These are phyloP conservation scores for Mastomys natalensis DNA, from an alignment of 2,113 vertebrate genomes.

Conservation along the genomic window DNA sequence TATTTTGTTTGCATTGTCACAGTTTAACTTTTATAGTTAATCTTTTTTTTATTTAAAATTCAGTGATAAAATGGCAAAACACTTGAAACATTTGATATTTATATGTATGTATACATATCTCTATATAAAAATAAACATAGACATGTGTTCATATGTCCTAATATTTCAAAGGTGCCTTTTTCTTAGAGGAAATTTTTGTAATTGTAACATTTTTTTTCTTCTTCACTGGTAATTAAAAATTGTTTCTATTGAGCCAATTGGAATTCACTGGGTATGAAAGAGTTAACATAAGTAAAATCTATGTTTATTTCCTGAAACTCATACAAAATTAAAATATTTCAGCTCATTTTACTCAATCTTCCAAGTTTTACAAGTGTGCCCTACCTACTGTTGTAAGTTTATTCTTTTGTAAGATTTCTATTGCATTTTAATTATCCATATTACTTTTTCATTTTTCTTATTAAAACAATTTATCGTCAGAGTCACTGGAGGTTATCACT, in stretches of 20 bases:
- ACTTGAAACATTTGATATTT: neutral
- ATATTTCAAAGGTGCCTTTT: neutral
- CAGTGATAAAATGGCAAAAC: neutral
- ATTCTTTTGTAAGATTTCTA: constrained; percentile 28
- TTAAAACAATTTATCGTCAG: constrained; percentile 55
- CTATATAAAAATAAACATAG: neutral
- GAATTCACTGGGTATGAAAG: neutral
- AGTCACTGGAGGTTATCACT: constrained; percentile 68
- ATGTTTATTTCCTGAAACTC: constrained; percentile 5
- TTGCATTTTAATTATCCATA: constrained; percentile 66
- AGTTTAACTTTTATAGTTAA: neutral
- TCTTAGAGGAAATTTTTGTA: neutral
- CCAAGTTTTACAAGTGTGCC: neutral
- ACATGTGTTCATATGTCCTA: neutral
- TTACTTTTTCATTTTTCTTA: constrained; percentile 55
- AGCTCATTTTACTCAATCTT: neutral
- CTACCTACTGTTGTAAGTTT: constrained; percentile 22
- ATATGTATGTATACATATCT: neutral
- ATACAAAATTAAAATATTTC: constrained; percentile 23
- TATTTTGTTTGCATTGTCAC: neutral
- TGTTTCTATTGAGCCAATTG: neutral
- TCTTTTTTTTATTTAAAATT: constrained; percentile 25
- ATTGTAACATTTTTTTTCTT: neutral
- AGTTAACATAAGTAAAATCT: neutral
- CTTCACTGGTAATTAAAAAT: neutral